Percentiles rank a stretch among this genome's conserved stretches.
phyloP scores from a whole-genome alignment of 1,140 invertebrate species.

The Physella acuta region DNA sequence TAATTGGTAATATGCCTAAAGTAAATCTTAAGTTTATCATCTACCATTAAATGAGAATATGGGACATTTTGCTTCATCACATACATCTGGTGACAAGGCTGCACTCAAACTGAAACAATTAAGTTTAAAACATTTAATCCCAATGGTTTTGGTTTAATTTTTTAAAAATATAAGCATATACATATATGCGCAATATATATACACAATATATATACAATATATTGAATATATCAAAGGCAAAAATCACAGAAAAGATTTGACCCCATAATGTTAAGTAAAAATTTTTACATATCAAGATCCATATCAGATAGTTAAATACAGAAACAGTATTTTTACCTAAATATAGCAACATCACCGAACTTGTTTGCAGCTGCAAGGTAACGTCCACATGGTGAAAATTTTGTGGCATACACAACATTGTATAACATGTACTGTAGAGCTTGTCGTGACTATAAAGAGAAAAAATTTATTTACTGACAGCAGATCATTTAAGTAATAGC shows the following conservation, averaged over 20 bases:
- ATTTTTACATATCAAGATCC: not conserved
- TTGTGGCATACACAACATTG: constrained; percentile 77
- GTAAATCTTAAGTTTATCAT: no score
- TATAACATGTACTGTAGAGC: constrained; percentile 55
- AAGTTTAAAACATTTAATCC: not conserved
- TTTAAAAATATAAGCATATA: no score
- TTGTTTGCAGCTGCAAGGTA: constrained; percentile 80
- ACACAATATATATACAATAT: no score
- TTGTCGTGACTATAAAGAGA: constrained; percentile 31
- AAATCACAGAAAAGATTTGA: not conserved
- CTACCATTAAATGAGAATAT: constrained; percentile 54
- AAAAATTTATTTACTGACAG: not conserved
- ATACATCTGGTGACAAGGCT: constrained; percentile 45
- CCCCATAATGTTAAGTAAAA: not conserved
- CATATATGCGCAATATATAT: no score
- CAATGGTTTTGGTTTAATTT: no score
- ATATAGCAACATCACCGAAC: constrained; percentile 80
- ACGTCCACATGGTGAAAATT: constrained; percentile 79
- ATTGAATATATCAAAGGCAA: no score
- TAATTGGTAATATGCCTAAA: no score
- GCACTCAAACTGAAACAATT: constrained; percentile 30
- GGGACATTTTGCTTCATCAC: constrained; percentile 44
- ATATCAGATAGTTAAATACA: not conserved
- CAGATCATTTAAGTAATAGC: not conserved
- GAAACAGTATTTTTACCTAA: no score